Base-by-base conservation (phyloP, 1,140 invertebrate species). In the Hylyphantes graminicola region DNA sequence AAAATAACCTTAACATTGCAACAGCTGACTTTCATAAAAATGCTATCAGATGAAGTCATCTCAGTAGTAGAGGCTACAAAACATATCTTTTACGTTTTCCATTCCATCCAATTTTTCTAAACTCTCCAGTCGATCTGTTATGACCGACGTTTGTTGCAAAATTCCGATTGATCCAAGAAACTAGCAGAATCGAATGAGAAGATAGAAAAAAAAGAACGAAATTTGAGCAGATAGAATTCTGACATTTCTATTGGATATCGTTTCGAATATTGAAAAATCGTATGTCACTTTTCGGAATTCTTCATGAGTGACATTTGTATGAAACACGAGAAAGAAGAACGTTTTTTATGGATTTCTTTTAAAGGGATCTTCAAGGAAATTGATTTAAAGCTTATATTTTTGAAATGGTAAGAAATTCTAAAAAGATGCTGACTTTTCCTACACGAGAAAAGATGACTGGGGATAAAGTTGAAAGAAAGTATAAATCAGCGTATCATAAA, bases 101-200 rank as follows among this genome's bases (percentile, higher is more conserved):
- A 57, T 74, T 76, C 50, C 7, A 51, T 70, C 68, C 74, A 76
- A 76, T 76, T 76, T 78, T 67, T 55, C 51, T 48, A 54, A 55
- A 54, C 17, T 17, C 51, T 65, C 64, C 59, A n/a, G 17, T 53
- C 35, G 8, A 35, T 78, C 64, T 67, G 63, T 63, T 51, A 67
- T 78, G 53, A 48, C 76, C 64, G 64, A 78, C 53, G 67, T 78
- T 78, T 78, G 76, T 78, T 65, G 63, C 19, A 78, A 67, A 78
- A 78, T 78, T 21, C 67, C 76, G 57, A 74, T 74, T 57, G 72
- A 74, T 74, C 53, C 15, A 8, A 55, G 50, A 61, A 61, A 35
- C 35, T 35, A 35, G 35, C 5, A 35, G 35, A 35, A 35, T 35
- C 1, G 35, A 35, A 35, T 35, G 35, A 35, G 35, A 35, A 35